Evolutionary conservation across 2,797 vertebrate species (phyloP).

Genomic region (Ctenopoma multispine): DNA sequence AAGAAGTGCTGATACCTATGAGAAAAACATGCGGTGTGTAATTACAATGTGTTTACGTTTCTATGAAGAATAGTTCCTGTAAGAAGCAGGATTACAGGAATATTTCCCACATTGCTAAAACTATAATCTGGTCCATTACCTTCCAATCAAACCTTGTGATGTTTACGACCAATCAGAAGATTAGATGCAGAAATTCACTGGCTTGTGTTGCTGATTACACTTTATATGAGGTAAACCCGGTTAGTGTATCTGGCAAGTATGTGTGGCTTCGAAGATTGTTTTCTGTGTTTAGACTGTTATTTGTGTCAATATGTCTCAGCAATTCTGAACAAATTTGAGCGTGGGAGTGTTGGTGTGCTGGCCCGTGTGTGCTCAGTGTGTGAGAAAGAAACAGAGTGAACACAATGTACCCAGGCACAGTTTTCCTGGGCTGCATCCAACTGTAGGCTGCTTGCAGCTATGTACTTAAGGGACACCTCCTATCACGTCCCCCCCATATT

Average conservation of each 20-base stretch:
- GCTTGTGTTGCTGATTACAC: slow-evolving; percentile 19
- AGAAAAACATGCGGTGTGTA: neutral
- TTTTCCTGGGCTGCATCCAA: slow-evolving; percentile 80
- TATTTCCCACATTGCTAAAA: slow-evolving; percentile 19
- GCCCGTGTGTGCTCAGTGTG: slow-evolving; percentile 25
- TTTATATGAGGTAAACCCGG: slow-evolving; percentile 21
- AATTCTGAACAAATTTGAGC: slow-evolving; percentile 53
- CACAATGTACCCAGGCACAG: slow-evolving; percentile 80
- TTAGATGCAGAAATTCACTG: slow-evolving; percentile 30
- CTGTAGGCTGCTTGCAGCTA: slow-evolving; percentile 63
- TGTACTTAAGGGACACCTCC: slow-evolving; percentile 67
- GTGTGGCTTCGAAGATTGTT: slow-evolving; percentile 53
- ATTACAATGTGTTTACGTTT: neutral
- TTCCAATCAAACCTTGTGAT: neutral
- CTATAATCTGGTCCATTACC: slow-evolving; percentile 3
- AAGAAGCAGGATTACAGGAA: slow-evolving; percentile 1
- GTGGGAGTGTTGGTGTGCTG: slow-evolving; percentile 57
- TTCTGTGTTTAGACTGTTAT: slow-evolving; percentile 58
- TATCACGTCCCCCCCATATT: slow-evolving; percentile 26
- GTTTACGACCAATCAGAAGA: slow-evolving; percentile 21
- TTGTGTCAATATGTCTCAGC: slow-evolving; percentile 65
- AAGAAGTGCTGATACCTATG: no score
- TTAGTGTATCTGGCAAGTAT: slow-evolving; percentile 8
- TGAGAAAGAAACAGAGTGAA: slow-evolving; percentile 66
- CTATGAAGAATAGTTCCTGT: neutral